Conservation (phyloP, 2,797 vertebrate species). For the Sebastes cheni region DNA sequence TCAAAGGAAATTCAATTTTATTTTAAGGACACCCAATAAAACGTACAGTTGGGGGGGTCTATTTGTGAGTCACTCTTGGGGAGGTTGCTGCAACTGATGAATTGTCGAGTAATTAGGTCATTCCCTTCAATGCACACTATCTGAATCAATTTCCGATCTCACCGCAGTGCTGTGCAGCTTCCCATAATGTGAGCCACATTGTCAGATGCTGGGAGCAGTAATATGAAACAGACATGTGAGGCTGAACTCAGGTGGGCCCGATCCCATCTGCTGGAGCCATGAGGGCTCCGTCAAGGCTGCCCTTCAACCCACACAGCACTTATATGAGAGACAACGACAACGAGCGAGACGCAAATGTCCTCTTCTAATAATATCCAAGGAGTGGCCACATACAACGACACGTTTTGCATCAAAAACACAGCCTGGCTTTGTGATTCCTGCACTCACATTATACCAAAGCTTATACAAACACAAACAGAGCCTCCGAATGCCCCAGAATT, state of each 20-base stretch:
- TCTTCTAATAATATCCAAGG: not conserved
- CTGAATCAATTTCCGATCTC: conserved; percentile 73
- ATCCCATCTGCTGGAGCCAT: conserved; percentile 46
- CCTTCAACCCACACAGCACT: not conserved
- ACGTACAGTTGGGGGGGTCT: conserved; percentile 3
- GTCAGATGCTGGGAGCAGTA: conserved; percentile 58
- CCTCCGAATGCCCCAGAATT: not conserved
- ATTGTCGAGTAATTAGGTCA: conserved; percentile 75
- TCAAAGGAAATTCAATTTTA: conserved; percentile 57
- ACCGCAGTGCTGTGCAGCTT: conserved; percentile 44
- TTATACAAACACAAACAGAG: not conserved
- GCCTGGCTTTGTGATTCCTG: conserved; percentile 1
- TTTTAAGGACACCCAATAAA: conserved; percentile 48
- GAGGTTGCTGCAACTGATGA: conserved; percentile 47
- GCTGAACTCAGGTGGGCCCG: conserved; percentile 71
- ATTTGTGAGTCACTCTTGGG: conserved; percentile 27
- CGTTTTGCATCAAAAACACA: not conserved
- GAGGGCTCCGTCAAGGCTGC: conserved; percentile 21
- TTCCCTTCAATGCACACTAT: conserved; percentile 68
- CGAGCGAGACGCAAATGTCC: not conserved
- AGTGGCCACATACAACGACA: not conserved
- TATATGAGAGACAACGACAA: conserved; percentile 2
- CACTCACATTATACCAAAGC: not conserved
- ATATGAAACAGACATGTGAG: conserved; percentile 69
- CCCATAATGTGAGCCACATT: conserved; percentile 80